Percentiles rank a stretch among this genome's conserved stretches.
Conservation (phyloP, 2,888 invertebrate genomes). For the Nudaria mundana region DNA sequence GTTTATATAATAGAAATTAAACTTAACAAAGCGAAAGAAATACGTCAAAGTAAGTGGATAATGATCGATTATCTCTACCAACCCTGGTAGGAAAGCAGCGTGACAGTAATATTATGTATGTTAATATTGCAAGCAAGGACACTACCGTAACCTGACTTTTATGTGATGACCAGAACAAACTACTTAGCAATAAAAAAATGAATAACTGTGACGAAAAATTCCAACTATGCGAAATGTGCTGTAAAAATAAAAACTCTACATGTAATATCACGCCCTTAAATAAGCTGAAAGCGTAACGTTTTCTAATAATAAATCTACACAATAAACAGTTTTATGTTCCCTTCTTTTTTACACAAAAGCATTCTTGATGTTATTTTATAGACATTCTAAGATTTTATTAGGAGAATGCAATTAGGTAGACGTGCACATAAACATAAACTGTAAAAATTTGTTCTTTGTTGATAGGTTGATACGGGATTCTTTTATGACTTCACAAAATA, state of each 20-base stretch:
- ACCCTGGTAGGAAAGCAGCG: too few species aligned
- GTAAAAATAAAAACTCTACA: constrained; percentile 31
- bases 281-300: constrained; percentile 41
- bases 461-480: too few species aligned
- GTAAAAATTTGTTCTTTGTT: constrained; percentile 1
- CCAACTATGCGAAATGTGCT: constrained; percentile 6
- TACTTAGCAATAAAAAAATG: not conserved
- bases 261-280: constrained; percentile 13
- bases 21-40: too few species aligned
- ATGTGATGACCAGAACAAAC: too few species aligned
- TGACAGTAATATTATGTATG: too few species aligned
- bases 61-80: too few species aligned
- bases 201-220: not conserved
- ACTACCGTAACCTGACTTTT: too few species aligned
- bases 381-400: constrained; percentile 20
- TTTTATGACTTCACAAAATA: too few species aligned
- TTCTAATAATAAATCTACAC: constrained; percentile 45
- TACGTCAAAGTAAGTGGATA: too few species aligned
- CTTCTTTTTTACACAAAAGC: constrained; percentile 37
- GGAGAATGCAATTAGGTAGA: constrained; percentile 12
- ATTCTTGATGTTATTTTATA: constrained; percentile 35
- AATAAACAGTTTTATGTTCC: constrained; percentile 52
- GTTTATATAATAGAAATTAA: too few species aligned
- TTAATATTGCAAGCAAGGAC: too few species aligned
- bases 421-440: not conserved